Conservation (phyloP, 2,113 vertebrate genomes). For the Perca fluviatilis region DNA sequence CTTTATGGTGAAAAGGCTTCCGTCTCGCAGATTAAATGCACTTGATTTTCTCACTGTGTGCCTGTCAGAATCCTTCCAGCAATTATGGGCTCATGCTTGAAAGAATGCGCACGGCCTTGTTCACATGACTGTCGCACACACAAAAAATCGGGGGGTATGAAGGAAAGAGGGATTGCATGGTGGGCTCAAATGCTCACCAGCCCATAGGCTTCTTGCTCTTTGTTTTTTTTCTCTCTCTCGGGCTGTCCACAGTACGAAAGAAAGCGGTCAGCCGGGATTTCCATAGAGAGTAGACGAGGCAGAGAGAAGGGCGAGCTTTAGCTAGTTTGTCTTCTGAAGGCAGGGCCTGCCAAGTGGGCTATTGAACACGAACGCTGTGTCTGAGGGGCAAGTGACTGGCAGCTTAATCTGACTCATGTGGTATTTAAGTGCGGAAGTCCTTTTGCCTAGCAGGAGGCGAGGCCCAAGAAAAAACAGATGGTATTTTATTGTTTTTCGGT, state of each 20-base stretch:
- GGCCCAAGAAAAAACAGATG: slow-evolving; percentile 71
- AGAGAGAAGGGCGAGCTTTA: slow-evolving; percentile 33
- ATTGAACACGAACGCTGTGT: slow-evolving; percentile 41
- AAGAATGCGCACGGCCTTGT: slow-evolving; percentile 80
- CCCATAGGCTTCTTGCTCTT: slow-evolving; percentile 36
- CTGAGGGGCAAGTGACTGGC: slow-evolving; percentile 64
- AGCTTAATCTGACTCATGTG: slow-evolving; percentile 81
- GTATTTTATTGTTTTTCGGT: slow-evolving; percentile 74
- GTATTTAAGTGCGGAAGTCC: slow-evolving; percentile 76
- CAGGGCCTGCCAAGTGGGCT: slow-evolving; percentile 48
- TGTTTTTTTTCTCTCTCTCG: slow-evolving; percentile 55
- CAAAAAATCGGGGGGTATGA: slow-evolving; percentile 28
- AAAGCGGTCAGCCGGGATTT: slow-evolving; percentile 52
- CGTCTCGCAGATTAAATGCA: slow-evolving; percentile 55
- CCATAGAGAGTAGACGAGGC: slow-evolving; percentile 38
- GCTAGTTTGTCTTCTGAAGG: slow-evolving; percentile 53
- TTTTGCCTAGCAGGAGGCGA: slow-evolving; percentile 59
- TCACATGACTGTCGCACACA: slow-evolving; percentile 84
- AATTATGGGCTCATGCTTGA: slow-evolving; percentile 78
- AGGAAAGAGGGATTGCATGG: slow-evolving; percentile 52
- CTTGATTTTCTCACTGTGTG: slow-evolving; percentile 57
- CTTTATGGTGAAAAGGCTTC: slow-evolving; percentile 31
- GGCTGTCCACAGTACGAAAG: slow-evolving; percentile 36
- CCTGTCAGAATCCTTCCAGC: slow-evolving; percentile 68
- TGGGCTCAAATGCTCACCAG: slow-evolving; percentile 60